Percentiles rank a stretch among this genome's conserved stretches.
These are phyloP conservation scores for Aphodius granarius DNA, from an alignment of 2,888 invertebrate species.

Conservation along the genomic window DNA sequence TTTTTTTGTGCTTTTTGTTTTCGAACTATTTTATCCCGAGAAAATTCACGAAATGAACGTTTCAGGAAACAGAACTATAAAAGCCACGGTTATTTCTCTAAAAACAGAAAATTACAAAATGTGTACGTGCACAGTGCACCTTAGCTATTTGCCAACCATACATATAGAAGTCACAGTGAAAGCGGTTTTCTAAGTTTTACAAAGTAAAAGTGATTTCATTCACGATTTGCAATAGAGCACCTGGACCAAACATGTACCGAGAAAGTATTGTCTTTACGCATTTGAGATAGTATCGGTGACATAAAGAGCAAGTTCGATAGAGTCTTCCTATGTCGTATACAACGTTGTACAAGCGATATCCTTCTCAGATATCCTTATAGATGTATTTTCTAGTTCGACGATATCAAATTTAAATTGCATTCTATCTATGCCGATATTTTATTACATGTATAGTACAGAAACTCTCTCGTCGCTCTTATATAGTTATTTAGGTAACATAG, in stretches of 20 bases:
- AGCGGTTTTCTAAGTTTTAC: not conserved
- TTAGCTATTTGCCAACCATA: not conserved
- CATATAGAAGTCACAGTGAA: not conserved
- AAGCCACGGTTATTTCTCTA: not conserved
- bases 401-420: not conserved
- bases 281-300: not conserved
- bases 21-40: not conserved
- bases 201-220: slow-evolving; percentile 13
- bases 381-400: not conserved
- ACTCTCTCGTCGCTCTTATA: not conserved
- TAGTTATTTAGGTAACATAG: too few relatives aligned
- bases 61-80: not conserved
- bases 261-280: not conserved
- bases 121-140: not conserved
- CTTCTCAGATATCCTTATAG: not conserved
- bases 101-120: not conserved
- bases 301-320: not conserved
- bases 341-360: not conserved
- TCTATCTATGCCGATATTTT: too few relatives aligned
- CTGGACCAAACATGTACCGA: not conserved
- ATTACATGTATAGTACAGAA: not conserved
- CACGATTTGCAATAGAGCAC: slow-evolving; percentile 13
- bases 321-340: not conserved
- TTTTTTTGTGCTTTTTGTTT: too few relatives aligned
- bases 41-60: not conserved